phyloP scores from a whole-genome alignment of 1,140 invertebrate species.

The Harlomillsia oculata region DNA sequence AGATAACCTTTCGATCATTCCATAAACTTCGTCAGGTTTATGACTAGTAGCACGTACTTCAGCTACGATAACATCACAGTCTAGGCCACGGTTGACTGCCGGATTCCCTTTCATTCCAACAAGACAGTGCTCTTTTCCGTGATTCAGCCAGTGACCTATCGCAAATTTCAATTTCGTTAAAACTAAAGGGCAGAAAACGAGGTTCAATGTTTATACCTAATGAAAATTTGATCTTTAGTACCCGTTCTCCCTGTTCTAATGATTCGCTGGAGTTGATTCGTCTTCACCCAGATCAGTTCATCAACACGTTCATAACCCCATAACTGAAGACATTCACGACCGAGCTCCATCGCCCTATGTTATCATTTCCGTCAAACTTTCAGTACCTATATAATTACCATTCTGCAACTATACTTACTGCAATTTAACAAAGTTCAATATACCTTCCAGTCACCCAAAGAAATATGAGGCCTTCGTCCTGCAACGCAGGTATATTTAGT shows the following conservation, averaged over 20 bases:
- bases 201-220: too few species aligned
- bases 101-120: conserved; percentile 95
- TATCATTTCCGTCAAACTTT: conserved; percentile 1
- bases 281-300: conserved; percentile 98
- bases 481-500: conserved; percentile 75
- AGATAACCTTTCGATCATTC: conserved; percentile 73
- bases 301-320: conserved; percentile 95
- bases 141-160: conserved; percentile 86
- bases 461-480: conserved; percentile 93
- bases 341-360: conserved; percentile 87
- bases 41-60: conserved; percentile 95
- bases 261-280: conserved; percentile 93
- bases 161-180: background rate
- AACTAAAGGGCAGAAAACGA: background rate
- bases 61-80: conserved; percentile 96
- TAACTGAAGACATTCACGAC: conserved; percentile 78
- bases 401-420: background rate
- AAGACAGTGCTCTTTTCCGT: conserved; percentile 96
- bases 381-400: background rate
- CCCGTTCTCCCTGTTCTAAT: conserved; percentile 89
- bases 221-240: conserved; percentile 3
- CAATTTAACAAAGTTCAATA: conserved; percentile 4
- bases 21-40: conserved; percentile 98
- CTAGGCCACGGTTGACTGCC: conserved; percentile 80
- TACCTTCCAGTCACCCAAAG: conserved; percentile 91